Conservation (phyloP, 2,888 invertebrate species). For the Teleiodes luculella region DNA sequence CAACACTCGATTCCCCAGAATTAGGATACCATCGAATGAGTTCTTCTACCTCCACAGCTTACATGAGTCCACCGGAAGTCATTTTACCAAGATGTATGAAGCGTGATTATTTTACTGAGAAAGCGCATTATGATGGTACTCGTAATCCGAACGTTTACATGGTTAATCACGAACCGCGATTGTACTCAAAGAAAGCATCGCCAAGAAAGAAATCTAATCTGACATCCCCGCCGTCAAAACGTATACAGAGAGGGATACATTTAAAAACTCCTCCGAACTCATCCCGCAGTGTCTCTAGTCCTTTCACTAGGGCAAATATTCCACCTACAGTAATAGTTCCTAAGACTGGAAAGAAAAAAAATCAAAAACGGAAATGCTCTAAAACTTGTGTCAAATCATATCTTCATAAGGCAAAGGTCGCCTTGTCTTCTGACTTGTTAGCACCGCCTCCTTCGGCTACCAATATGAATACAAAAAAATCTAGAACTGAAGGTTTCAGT, state of each 20-base stretch:
- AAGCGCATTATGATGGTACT: neutral
- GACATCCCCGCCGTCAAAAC: neutral
- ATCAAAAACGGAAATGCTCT: neutral
- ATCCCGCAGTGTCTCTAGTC: neutral
- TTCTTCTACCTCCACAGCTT: conserved; percentile 72
- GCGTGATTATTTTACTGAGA: conserved; percentile 25
- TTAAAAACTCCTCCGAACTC: neutral
- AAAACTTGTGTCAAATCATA: neutral
- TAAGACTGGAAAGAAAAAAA: neutral
- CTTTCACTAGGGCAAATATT: neutral
- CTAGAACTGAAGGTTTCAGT: neutral
- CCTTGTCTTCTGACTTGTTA: neutral
- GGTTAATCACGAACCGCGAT: neutral
- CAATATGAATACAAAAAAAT: neutral
- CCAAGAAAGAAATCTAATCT: neutral
- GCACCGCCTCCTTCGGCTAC: neutral
- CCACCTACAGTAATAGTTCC: neutral
- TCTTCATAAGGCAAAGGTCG: neutral
- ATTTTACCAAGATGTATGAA: conserved; percentile 55
- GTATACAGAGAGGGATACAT: neutral
- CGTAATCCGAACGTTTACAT: neutral
- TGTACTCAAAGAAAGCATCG: conserved; percentile 22
- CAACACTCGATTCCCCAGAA: conserved; percentile 49
- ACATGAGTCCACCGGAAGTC: conserved; percentile 73
- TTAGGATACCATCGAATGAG: conserved; percentile 62